Percentiles rank a stretch among this genome's conserved stretches.
Conservation (phyloP, 2,797 vertebrate genomes). For the Takifugu ocellatus region DNA sequence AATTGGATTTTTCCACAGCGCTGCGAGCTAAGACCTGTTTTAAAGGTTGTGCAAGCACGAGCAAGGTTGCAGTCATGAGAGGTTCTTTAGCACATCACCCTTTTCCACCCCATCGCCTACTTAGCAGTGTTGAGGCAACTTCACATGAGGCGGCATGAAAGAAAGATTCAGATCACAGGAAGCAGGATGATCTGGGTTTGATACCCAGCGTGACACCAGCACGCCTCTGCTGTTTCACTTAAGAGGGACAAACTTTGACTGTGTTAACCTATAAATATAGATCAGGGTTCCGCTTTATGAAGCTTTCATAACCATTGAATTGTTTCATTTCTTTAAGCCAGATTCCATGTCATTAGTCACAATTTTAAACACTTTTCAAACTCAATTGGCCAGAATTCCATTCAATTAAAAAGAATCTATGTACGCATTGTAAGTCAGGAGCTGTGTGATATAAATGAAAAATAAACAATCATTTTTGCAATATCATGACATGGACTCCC, state of each 20-base stretch:
- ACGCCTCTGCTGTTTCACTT: conserved; percentile 28
- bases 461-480: too few relatives aligned
- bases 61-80: conserved; percentile 21
- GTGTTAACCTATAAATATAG: too few relatives aligned
- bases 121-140: conserved; percentile 29
- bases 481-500: too few relatives aligned
- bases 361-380: too few relatives aligned
- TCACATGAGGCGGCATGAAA: conserved; percentile 53
- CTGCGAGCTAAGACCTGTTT: conserved; percentile 2
- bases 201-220: conserved; percentile 40
- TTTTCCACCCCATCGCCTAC: conserved; percentile 1
- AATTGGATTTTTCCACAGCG: conserved; percentile 22
- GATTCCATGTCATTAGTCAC: too few relatives aligned
- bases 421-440: too few relatives aligned
- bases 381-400: too few relatives aligned
- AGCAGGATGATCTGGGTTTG: conserved; percentile 42
- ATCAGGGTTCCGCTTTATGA: neutral
- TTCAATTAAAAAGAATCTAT: too few relatives aligned
- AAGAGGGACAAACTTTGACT: conserved; percentile 18
- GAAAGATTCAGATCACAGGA: conserved; percentile 51
- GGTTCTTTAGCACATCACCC: too few relatives aligned
- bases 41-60: conserved; percentile 11
- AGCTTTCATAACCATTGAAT: neutral
- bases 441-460: too few relatives aligned
- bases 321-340: too few relatives aligned